Evolutionary conservation across 1,140 invertebrate genomes (phyloP).

Genomic region (Macrobrachium nipponense): DNA sequence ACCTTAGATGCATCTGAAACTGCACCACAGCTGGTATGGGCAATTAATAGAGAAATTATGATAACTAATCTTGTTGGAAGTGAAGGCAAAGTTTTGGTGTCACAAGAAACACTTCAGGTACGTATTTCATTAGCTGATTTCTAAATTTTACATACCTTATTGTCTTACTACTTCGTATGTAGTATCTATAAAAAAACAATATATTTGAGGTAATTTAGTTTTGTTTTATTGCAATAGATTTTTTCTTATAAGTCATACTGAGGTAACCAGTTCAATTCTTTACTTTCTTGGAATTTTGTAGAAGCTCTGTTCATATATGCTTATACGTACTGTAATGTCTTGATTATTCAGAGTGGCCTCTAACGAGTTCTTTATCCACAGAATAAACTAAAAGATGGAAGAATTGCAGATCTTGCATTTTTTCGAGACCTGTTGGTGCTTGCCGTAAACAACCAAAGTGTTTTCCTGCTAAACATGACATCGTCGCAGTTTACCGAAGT

Average conservation of each 20-base stretch:
- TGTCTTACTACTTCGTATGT: too few relatives aligned
- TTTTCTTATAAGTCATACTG: too few relatives aligned
- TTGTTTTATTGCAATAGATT: too few relatives aligned
- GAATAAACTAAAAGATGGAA: slow-evolving; percentile 53
- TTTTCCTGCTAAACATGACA: slow-evolving; percentile 79
- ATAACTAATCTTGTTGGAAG: slow-evolving; percentile 65
- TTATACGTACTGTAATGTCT: too few relatives aligned
- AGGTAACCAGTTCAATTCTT: too few relatives aligned
- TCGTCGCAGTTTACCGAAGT: slow-evolving; percentile 72
- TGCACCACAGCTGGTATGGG: slow-evolving; percentile 72
- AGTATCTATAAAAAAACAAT: too few relatives aligned
- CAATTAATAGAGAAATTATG: slow-evolving; percentile 73
- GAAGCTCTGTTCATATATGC: too few relatives aligned
- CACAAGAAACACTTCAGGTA: slow-evolving; percentile 60
- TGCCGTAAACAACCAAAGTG: slow-evolving; percentile 79
- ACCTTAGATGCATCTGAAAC: slow-evolving; percentile 76
- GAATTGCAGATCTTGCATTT: slow-evolving; percentile 78
- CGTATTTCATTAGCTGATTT: slow-evolving; percentile 5
- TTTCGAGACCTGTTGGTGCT: slow-evolving; percentile 78
- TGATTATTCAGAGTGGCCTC: too few relatives aligned
- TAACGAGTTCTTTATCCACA: slow-evolving; percentile 1
- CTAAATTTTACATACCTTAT: too few relatives aligned
- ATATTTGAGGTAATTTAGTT: too few relatives aligned
- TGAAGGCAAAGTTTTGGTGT: slow-evolving; percentile 60
- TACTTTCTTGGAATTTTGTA: too few relatives aligned